Percentiles rank a stretch among this genome's conserved stretches.
These are phyloP conservation scores for Ammodramus savannarum DNA, from an alignment of 2,113 vertebrate species.

Conservation along the genomic window DNA sequence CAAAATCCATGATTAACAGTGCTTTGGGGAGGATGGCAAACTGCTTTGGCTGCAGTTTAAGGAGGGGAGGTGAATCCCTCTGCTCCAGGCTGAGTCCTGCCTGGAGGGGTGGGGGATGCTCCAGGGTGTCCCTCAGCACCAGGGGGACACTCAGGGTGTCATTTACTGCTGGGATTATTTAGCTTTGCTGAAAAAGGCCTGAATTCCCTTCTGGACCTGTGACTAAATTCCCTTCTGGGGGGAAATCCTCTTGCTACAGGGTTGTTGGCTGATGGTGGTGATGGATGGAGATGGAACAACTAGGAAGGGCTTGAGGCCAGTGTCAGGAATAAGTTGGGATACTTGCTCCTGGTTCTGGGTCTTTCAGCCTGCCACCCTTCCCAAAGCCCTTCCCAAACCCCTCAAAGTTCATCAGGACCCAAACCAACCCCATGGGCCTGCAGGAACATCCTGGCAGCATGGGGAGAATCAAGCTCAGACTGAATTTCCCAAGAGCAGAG, in stretches of 20 bases:
- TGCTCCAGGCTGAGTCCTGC: background rate
- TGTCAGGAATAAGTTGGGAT: accelerated
- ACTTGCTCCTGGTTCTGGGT: background rate
- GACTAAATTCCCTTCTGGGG: background rate
- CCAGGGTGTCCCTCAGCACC: accelerated
- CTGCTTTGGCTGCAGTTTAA: background rate
- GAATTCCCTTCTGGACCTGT: background rate
- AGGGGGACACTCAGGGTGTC: background rate
- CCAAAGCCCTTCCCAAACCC: background rate
- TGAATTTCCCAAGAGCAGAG: background rate
- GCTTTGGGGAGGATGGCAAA: background rate
- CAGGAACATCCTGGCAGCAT: background rate
- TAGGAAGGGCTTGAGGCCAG: background rate
- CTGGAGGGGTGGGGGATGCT: accelerated
- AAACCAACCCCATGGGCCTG: background rate
- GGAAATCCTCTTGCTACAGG: accelerated
- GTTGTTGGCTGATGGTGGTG: background rate
- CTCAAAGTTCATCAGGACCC: background rate
- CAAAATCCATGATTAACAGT: background rate
- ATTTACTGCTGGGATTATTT: background rate
- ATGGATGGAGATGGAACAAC: accelerated
- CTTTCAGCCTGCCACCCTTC: background rate
- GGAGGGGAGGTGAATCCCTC: background rate
- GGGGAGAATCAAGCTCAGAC: accelerated
- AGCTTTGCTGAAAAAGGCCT: background rate